These are phyloP conservation scores for Periplaneta americana DNA, from an alignment of 1,140 invertebrate genomes.

Conservation along the genomic window DNA sequence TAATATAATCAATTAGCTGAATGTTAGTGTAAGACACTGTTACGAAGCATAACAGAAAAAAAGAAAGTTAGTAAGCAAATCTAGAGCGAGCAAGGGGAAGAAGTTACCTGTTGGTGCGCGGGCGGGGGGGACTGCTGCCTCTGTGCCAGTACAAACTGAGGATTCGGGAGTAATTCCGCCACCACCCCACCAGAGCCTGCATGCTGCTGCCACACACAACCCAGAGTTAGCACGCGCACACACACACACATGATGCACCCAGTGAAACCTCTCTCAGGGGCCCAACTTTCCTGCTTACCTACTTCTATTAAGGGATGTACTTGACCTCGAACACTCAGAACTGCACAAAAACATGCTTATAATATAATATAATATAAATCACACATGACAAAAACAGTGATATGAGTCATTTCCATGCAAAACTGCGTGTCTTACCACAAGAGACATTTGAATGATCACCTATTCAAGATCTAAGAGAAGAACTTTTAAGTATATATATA, in stretches of 20 bases:
- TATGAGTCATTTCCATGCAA: too few relatives aligned
- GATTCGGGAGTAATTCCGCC: conserved; percentile 34
- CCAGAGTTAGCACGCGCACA: neutral
- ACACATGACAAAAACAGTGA: too few relatives aligned
- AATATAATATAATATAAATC: too few relatives aligned
- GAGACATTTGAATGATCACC: too few relatives aligned
- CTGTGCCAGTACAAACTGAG: conserved; percentile 29
- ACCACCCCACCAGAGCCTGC: conserved; percentile 27
- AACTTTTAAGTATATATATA: too few relatives aligned
- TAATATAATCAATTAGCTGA: conserved; percentile 16
- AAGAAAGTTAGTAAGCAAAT: neutral
- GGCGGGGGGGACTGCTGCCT: conserved; percentile 62
- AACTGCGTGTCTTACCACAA: too few relatives aligned
- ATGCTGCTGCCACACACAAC: conserved; percentile 21
- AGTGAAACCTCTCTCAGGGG: neutral
- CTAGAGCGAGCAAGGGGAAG: conserved; percentile 47
- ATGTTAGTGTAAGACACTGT: conserved; percentile 26
- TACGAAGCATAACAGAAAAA: neutral
- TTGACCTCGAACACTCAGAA: too few relatives aligned
- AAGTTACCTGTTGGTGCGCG: conserved; percentile 73
- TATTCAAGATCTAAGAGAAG: too few relatives aligned
- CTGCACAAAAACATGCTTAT: too few relatives aligned
- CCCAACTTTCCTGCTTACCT: neutral
- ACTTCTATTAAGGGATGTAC: too few relatives aligned
- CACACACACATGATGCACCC: neutral